Base-by-base conservation (phyloP, 1,140 invertebrate species). In the Diuraphis noxia region DNA sequence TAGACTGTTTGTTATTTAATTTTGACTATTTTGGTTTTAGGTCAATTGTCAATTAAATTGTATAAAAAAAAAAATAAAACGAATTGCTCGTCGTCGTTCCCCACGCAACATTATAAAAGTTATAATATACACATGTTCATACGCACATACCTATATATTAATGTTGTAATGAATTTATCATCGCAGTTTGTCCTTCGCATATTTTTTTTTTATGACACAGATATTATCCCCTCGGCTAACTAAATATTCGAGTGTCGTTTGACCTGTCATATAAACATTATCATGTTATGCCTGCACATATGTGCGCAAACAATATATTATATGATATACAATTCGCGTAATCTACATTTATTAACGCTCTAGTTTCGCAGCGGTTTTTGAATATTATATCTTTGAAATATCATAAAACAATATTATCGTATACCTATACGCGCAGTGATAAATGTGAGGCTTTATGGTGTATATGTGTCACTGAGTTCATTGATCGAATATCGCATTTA, bases 11-110 rank as follows among this genome's bases (percentile, higher is more conserved):
- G 25, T 40, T 38, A 81, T 81, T 81, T 81, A 38, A 38, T 81
- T 81, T 81, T 81, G 30, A 38, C 36, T 81, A 38, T 85, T 49
- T 85, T 34, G 34, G 84, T 86, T 52, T 36, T 86, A 86, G 43
- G 84, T 86, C 84, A 49, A 86, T 86, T 52, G 84, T 36, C 84
- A 86, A 86, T 85, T 85, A 49, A 49, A 85, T 19, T 30, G 5
- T n/a, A 25, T n/a, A n/a, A n/a, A n/a, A 43, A 84, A 82, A 81
- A 40, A 30, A n/a, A 43, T n/a, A 41, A 43, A 84, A 82, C 21
- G 38, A 82, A 38, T 72, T n/a, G 38, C 79, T 38, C 40, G 30
- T 84, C 40, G 41, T 21, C 30, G 41, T 84, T 84, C 82, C 40
- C 82, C 82, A 23, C 82, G 82, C 38, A 43, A 43, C 40, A 43